Evolutionary conservation across 2,113 vertebrate genomes (phyloP).

Genomic region (Sterna hirundo): DNA sequence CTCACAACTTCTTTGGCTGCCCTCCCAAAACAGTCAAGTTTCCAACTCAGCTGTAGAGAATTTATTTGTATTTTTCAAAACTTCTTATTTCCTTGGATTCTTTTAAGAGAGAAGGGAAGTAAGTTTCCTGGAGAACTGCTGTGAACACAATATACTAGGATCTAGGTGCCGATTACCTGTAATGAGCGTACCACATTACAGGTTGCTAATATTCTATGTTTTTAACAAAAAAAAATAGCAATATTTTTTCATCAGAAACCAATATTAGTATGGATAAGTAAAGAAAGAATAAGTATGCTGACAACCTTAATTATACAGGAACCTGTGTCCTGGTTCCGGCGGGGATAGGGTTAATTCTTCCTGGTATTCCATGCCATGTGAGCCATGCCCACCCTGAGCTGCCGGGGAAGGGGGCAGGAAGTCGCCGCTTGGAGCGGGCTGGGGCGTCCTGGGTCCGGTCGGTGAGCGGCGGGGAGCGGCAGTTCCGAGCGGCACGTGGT

Average conservation of each 20-base stretch:
- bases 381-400: too few relatives aligned
- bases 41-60: neutral
- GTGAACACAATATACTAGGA: neutral
- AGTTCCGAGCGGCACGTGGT: too few relatives aligned
- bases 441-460: too few relatives aligned
- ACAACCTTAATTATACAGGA: neutral
- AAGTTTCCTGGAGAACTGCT: neutral
- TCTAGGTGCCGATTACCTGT: neutral
- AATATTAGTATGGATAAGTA: neutral
- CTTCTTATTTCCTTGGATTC: neutral
- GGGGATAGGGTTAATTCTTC: too few relatives aligned
- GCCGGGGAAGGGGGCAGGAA: too few relatives aligned
- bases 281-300: neutral
- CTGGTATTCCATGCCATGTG: too few relatives aligned
- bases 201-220: neutral
- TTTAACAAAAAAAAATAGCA: neutral
- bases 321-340: neutral
- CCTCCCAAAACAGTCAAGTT: neutral
- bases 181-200: neutral
- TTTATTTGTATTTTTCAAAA: neutral
- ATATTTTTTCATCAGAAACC: neutral
- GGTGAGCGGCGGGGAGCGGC: too few relatives aligned
- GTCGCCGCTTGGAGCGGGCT: too few relatives aligned
- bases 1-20: neutral
- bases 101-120: neutral